Evolutionary conservation across 2,113 vertebrate species (phyloP), one percentile per base, ranked within the genome.

Genomic region (Antigone vipio): DNA sequence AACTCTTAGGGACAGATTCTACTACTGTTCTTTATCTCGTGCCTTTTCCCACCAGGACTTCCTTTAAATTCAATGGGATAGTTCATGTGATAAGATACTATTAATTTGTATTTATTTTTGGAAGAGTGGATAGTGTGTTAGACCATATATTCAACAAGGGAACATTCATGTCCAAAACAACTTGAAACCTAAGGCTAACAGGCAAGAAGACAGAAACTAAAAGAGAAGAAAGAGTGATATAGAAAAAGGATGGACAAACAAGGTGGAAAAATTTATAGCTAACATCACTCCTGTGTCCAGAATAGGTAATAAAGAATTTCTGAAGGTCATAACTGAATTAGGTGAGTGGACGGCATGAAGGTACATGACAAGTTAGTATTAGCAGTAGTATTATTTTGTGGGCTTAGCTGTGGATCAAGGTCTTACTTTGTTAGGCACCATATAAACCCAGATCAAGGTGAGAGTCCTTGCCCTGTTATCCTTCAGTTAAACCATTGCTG

Each of bases 381-480:
- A 93, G 84, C 45, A 88, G 77, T 22, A 89, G 77, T 45, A 82
- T 64, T 87, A 58, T 93, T 92, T 95, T 84, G 69, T 82, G 71
- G 60, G 76, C 68, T 95, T 96, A 96, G 88, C 35, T 84, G 24
- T 92, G 95, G 89, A 96, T 95, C 89, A 96, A 95, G 91, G 89
- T 79, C 91, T 96, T 68, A 85, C 84, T 86, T 89, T 93, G 56
- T 68, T 88, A 95, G 96, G 84, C 58, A 72, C 45, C 69, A 38
- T 40, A 91, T 94, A 97, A 95, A 95, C 80, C 71, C 86, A 69
- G 53, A 89, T 85, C 44, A 91, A 93, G 80, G 92, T 88, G 76
- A 94, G 42, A 91, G 73, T 84, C 92, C 91, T 94, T 95, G 77
- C 66, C 44, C 84, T 87, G n/a, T 77, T 85, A 91, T 87, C 87